phyloP scores from a whole-genome alignment of 2,113 vertebrate genomes.

The Rhodinocichla rosea region DNA sequence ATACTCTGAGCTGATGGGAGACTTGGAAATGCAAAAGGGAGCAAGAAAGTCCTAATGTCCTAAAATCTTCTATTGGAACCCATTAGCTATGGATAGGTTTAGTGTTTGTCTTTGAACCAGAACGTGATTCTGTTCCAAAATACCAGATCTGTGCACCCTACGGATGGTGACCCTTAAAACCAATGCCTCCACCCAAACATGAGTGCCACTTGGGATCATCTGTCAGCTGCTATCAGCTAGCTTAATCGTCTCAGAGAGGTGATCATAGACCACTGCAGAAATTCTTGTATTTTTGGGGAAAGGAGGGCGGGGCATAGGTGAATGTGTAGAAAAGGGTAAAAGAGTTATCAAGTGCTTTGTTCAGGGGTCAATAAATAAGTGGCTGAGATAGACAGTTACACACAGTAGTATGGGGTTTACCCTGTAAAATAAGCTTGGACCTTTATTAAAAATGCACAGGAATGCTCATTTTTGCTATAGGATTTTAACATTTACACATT shows the following conservation, averaged over 20 bases:
- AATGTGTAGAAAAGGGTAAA: not conserved
- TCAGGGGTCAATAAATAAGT: not conserved
- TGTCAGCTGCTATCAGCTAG: not conserved
- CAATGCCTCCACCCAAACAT: not conserved
- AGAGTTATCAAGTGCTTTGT: not conserved
- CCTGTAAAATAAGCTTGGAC: not conserved
- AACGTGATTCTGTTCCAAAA: not conserved
- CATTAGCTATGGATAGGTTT: not conserved
- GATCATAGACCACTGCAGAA: not conserved
- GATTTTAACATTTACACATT: not conserved
- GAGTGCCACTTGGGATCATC: not conserved
- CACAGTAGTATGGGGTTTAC: not conserved
- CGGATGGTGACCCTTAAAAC: not conserved
- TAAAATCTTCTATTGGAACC: not conserved
- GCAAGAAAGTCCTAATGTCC: not conserved
- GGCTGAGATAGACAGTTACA: not conserved
- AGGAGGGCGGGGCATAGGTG: too few species aligned
- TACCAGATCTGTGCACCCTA: not conserved
- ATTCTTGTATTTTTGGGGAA: not conserved
- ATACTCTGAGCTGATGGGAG: not conserved
- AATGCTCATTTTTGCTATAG: not conserved
- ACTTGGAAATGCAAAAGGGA: not conserved
- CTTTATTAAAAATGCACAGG: not conserved
- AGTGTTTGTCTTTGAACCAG: not conserved
- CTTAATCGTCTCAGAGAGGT: not conserved